These are phyloP conservation scores for Epistrophella euchroma DNA, from an alignment of 2,888 invertebrate species.

Conservation along the genomic window DNA sequence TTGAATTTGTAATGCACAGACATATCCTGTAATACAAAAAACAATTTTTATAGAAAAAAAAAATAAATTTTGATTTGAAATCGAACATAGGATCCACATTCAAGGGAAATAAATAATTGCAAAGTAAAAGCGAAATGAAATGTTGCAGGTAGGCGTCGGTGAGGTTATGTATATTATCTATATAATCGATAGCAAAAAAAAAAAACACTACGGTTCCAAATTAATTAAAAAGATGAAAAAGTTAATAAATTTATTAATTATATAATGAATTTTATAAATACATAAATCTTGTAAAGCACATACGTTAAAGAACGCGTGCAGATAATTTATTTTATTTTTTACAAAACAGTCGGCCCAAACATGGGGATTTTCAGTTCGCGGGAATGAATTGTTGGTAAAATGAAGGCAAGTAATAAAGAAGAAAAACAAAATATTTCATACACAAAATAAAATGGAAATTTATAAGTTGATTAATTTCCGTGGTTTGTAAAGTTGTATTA, in stretches of 20 bases:
- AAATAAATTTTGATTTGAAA: neutral
- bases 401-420: neutral
- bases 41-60: neutral
- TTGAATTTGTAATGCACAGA: slow-evolving; percentile 99
- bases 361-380: slow-evolving; percentile 20
- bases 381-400: neutral
- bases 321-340: neutral
- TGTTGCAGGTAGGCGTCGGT: slow-evolving; percentile 15
- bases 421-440: slow-evolving; percentile 2
- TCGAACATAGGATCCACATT: neutral
- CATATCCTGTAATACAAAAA: slow-evolving; percentile 84
- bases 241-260: neutral
- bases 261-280: neutral
- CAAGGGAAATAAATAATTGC: neutral
- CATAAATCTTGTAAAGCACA: neutral
- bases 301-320: slow-evolving; percentile 6
- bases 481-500: neutral
- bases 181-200: slow-evolving; percentile 43
- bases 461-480: neutral
- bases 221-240: neutral
- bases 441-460: slow-evolving; percentile 15
- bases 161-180: slow-evolving; percentile 50
- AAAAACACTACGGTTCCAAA: slow-evolving; percentile 8
- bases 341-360: slow-evolving; percentile 4
- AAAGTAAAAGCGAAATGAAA: neutral